phyloP scores from a whole-genome alignment of 2,888 invertebrate species.

The Pediacus dermestoides region DNA sequence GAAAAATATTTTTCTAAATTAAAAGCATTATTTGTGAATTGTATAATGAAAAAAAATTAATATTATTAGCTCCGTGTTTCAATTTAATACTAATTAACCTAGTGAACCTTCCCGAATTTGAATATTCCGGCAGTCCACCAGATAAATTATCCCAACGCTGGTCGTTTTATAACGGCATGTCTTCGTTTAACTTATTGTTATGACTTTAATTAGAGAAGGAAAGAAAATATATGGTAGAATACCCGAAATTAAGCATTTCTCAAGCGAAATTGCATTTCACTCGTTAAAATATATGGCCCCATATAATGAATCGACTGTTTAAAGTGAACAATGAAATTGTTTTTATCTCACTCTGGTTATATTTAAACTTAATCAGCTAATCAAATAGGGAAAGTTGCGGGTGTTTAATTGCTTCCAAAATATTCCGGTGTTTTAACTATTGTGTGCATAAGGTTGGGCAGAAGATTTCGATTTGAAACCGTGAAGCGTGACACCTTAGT shows the following conservation, averaged over 20 bases:
- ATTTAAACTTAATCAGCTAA: slow-evolving; percentile 9
- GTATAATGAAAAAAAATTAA: too few species aligned
- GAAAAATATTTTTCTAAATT: too few species aligned
- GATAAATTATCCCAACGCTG: too few species aligned
- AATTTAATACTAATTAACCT: too few species aligned
- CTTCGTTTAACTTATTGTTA: too few species aligned
- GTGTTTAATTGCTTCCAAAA: slow-evolving; percentile 8
- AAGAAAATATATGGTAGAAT: too few species aligned
- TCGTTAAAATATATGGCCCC: slow-evolving; percentile 23
- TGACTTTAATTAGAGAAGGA: too few species aligned
- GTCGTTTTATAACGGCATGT: too few species aligned
- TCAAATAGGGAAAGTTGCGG: slow-evolving; percentile 11
- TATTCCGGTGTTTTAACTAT: slow-evolving; percentile 7
- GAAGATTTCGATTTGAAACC: not conserved
- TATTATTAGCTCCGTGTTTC: too few species aligned
- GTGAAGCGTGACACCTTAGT: slow-evolving; percentile 6
- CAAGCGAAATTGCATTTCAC: slow-evolving; percentile 24
- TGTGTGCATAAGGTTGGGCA: slow-evolving; percentile 7
- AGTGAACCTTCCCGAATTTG: too few species aligned
- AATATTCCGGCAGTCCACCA: too few species aligned
- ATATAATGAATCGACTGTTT: slow-evolving; percentile 19
- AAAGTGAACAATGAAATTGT: slow-evolving; percentile 11
- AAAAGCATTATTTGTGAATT: too few species aligned
- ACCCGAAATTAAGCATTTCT: slow-evolving; percentile 24
- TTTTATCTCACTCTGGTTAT: slow-evolving; percentile 9